Conservation (phyloP, 2,797 vertebrate genomes). For the Strix occidentalis region DNA sequence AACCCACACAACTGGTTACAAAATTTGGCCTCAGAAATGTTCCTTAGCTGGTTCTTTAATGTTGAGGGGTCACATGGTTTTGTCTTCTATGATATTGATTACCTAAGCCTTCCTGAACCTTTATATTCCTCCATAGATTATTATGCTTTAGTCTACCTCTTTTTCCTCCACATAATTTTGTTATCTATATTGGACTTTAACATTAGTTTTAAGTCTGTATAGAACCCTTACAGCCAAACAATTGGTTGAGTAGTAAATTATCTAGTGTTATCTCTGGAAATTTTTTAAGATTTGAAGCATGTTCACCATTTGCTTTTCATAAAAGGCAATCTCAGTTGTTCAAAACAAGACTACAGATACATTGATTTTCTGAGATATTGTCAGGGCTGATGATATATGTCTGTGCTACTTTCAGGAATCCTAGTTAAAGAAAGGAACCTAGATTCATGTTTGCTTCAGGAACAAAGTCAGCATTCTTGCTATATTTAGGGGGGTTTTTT, state of each 20-base stretch:
- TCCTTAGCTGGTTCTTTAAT: background rate
- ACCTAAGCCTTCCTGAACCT: background rate
- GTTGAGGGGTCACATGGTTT: rapidly evolving
- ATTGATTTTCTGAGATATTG: background rate
- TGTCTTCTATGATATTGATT: background rate
- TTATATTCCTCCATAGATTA: background rate
- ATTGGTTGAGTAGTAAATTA: background rate
- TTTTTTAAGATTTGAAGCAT: background rate
- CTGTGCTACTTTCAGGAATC: background rate
- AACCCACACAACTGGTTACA: background rate
- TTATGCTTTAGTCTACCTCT: background rate
- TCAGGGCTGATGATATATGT: background rate
- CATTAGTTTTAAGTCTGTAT: background rate
- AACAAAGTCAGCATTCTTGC: background rate
- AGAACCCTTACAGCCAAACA: background rate
- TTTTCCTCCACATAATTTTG: background rate
- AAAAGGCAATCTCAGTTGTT: background rate
- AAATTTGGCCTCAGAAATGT: background rate
- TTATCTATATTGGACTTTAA: background rate
- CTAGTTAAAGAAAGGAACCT: background rate
- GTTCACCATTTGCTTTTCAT: background rate
- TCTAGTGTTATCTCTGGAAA: background rate
- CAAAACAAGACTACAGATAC: background rate
- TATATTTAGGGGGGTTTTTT: background rate
- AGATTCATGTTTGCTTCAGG: background rate